These are phyloP conservation scores for Pseudois nayaur DNA, from an alignment of 2,113 vertebrate genomes.

Conservation along the genomic window DNA sequence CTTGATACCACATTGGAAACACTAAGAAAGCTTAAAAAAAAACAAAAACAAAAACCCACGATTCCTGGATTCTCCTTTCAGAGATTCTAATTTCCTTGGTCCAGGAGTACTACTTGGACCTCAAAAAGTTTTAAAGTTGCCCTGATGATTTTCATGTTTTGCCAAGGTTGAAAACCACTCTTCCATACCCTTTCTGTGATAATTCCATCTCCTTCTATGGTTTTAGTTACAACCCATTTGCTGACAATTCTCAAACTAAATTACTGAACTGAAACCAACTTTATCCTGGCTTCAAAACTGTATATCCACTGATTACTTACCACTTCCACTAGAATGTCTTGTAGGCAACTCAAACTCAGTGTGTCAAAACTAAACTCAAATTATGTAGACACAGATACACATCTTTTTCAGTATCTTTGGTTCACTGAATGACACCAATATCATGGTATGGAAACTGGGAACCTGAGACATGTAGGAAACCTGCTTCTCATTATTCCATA, in stretches of 20 bases:
- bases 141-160: not conserved
- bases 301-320: not conserved
- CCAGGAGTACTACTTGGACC: not conserved
- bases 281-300: not conserved
- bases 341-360: not conserved
- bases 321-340: not conserved
- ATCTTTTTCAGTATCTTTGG: not conserved
- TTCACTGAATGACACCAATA: not conserved
- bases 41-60: accelerated
- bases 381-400: not conserved
- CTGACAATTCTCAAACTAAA: not conserved
- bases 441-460: not conserved
- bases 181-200: not conserved
- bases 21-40: not conserved
- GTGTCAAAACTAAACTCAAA: not conserved
- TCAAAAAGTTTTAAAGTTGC: not conserved
- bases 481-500: not conserved
- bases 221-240: not conserved
- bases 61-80: not conserved
- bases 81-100: not conserved
- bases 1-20: not conserved
- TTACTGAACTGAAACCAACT: slow-evolving; percentile 20
- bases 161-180: not conserved
- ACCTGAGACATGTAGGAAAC: not conserved
- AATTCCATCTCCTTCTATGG: not conserved